Percentiles rank a stretch among this genome's conserved stretches.
These are phyloP conservation scores for Eulemur rubriventer DNA, from an alignment of 2,797 vertebrate genomes.

Conservation along the genomic window DNA sequence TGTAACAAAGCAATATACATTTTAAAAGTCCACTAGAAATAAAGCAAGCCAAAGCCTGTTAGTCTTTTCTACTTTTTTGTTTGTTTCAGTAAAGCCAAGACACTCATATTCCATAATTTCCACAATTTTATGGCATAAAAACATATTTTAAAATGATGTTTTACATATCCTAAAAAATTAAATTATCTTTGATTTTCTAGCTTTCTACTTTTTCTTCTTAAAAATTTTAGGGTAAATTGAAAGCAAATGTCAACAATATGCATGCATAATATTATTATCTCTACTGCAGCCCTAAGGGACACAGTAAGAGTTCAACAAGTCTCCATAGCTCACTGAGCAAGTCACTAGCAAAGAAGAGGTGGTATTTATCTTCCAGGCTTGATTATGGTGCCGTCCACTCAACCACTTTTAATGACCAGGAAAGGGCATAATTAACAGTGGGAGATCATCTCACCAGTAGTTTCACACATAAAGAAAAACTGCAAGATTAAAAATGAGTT, in stretches of 20 bases:
- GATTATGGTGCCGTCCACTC: slow-evolving; percentile 7
- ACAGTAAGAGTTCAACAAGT: slow-evolving; percentile 8
- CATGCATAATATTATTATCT: background rate
- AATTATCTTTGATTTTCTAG: background rate
- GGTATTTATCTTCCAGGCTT: background rate
- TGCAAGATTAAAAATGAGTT: slow-evolving; percentile 23
- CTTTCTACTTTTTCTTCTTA: background rate
- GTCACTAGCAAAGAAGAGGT: background rate
- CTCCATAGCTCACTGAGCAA: slow-evolving; percentile 32
- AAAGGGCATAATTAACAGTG: slow-evolving; percentile 43
- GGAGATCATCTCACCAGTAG: background rate
- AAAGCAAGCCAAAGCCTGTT: background rate
- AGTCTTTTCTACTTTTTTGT: background rate
- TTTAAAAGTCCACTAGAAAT: background rate
- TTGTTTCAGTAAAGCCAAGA: slow-evolving; percentile 7
- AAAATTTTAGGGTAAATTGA: background rate
- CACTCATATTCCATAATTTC: background rate
- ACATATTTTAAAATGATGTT: background rate
- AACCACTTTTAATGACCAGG: background rate
- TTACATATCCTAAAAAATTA: background rate
- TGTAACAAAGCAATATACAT: background rate
- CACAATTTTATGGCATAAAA: background rate
- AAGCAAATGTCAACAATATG: slow-evolving; percentile 11
- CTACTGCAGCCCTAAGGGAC: background rate
- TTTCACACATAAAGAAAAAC: background rate